Base-by-base conservation (phyloP, 1,140 invertebrate species). In the Halictus rubicundus region DNA sequence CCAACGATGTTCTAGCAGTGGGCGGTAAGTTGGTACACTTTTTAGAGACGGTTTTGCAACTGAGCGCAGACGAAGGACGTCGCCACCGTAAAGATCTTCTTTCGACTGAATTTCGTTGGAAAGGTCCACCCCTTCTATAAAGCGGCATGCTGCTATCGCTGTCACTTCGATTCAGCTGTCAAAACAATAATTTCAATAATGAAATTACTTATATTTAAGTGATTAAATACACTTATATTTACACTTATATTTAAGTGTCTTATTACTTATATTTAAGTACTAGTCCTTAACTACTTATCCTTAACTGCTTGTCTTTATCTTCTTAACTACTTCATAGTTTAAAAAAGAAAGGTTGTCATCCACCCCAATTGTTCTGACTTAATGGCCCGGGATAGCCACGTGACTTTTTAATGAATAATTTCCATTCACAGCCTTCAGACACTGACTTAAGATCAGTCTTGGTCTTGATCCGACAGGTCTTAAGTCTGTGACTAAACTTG, bases 91-190 rank as follows among this genome's bases (percentile, higher is more conserved):
- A 92, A 37, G 97, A 98, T 76, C 98, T 94, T 80, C 98, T 95
- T 89, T 98, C 98, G 2, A 97, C 94, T 0, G 98, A 96, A 85
- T 97, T 97, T 27, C 98, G 95, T 92, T 98, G 97, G 93, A 99
- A 99, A 19, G 97, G 96, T 64, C 94, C 94, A 19, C 95, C 94
- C 80, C 96, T 93, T 64, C 96, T 94, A 92, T 98, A 98, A 69
- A 98, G 94, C 10, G 97, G 97, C 97, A 99, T 99, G 46, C 98
- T 98, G 84, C 98, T 98, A 91, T 99, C 98, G 85, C 98, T 99
- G 92, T 99, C 98, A 88, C 98, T 99, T 80, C 98, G 95, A 92
- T 99, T 99, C 63, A 99, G 91, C 94, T 98, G 95, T 32, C 37
- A 49, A 21, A 32, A 21, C 1, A 19, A 8, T 57, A n/a, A n/a